Evolutionary conservation across 1,140 invertebrate genomes (phyloP).

Genomic region (Eciton burchellii): DNA sequence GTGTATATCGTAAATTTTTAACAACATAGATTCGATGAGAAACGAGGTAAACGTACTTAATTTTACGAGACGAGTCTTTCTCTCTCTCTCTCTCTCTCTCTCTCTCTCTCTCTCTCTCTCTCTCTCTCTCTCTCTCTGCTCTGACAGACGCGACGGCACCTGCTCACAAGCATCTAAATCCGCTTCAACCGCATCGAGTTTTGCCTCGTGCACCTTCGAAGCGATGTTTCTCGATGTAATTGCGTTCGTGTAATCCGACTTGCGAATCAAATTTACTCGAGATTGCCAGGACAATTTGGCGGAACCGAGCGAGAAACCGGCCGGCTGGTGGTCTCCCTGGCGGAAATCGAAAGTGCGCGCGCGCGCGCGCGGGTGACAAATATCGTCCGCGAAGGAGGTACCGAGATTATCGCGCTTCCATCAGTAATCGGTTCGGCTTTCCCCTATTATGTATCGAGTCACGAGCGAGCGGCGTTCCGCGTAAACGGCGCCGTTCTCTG

Average conservation of each 20-base stretch:
- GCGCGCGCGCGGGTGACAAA: neutral
- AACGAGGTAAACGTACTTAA: too few species aligned
- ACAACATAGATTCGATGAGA: too few species aligned
- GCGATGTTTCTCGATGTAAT: conserved; percentile 7
- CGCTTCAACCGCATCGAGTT: conserved; percentile 3
- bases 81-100: too few species aligned
- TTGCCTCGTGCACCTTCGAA: neutral
- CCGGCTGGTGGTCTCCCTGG: neutral
- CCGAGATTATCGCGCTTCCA: conserved; percentile 24
- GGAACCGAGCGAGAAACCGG: conserved; percentile 15
- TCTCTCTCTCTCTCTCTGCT: neutral
- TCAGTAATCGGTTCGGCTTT: conserved; percentile 22
- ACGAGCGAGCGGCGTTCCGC: conserved; percentile 4
- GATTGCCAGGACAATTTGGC: conserved; percentile 4
- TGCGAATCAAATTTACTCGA: conserved; percentile 13
- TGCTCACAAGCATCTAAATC: neutral
- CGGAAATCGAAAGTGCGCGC: neutral
- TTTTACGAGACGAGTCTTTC: too few species aligned
- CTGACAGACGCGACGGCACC: neutral
- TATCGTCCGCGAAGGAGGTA: neutral
- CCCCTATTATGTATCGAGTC: conserved; percentile 11
- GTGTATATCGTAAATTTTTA: too few species aligned
- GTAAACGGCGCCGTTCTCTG: conserved; percentile 21
- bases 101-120: too few species aligned
- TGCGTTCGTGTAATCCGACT: conserved; percentile 27